Evolutionary conservation across 2,113 vertebrate genomes (phyloP).

Genomic region (Carettochelys insculpta): DNA sequence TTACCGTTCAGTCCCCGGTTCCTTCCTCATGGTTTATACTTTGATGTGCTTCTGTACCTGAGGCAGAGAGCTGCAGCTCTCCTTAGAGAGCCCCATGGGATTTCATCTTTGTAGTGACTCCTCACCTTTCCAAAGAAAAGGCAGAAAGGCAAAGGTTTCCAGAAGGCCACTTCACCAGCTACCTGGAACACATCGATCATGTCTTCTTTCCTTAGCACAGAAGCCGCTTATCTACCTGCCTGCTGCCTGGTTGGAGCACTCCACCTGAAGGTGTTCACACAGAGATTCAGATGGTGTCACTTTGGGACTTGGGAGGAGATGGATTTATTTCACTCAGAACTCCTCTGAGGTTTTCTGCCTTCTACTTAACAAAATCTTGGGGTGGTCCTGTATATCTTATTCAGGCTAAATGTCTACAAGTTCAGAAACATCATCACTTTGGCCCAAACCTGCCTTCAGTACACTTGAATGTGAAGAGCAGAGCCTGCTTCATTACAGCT

Average conservation of each 20-base stretch:
- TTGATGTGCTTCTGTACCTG: background rate
- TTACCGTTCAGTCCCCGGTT: background rate
- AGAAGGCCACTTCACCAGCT: background rate
- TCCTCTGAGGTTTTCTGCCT: background rate
- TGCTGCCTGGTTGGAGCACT: background rate
- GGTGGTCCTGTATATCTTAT: accelerated
- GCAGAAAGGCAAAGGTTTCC: background rate
- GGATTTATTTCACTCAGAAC: background rate
- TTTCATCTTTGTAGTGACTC: background rate
- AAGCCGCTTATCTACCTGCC: background rate
- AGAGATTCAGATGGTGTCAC: background rate
- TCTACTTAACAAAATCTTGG: accelerated
- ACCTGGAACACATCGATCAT: background rate
- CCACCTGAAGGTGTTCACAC: background rate
- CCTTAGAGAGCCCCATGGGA: background rate
- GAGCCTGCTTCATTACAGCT: background rate
- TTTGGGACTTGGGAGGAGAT: background rate
- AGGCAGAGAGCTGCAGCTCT: background rate
- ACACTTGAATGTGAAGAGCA: accelerated
- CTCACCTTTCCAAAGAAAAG: background rate
- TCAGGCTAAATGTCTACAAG: background rate
- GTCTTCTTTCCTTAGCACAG: background rate
- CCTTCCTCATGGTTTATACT: background rate
- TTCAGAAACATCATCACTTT: background rate
- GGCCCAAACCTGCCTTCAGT: background rate